Evolutionary conservation across 2,797 vertebrate species (phyloP), one percentile per base, ranked within the genome.

Genomic region (Mormyrus proboscirostris): DNA sequence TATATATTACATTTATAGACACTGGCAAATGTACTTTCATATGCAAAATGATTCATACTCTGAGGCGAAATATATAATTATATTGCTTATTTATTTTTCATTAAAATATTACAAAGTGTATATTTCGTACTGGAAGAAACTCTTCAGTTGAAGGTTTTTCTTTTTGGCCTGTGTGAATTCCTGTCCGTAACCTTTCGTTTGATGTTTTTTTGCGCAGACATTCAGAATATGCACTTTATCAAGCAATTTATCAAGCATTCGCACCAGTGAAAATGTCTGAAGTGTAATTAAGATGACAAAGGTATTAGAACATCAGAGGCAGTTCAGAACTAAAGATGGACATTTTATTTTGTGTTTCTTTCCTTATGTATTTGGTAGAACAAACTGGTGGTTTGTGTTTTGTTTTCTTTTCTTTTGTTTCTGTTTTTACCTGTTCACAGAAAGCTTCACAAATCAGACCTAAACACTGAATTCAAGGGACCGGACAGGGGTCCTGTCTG

Each of bases 71-170:
- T 90, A 79, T 88, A 86, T 73, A 89, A 14, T 33, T 86, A 85
- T 88, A 90, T 88, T 91, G 89, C 86, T 92, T 94, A 96, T 96
- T 95, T 95, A 95, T 96, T 95, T 92, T 93, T 92, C 91, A 92
- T 91, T 90, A 90, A 92, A 91, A 89, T 90, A 92, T 93, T 92
- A 92, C 91, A 87, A 91, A 90, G 88, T 92, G 92, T 94, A 91
- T 86, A 47, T 86, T 85, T 91, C 91, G 92, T 92, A 90, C 91
- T 89, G 50, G 55, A 73, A 69, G 47, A 12, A 53, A 55, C 41
- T 88, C 59, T 85, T 38, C 25, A 25, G 87, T 89, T 88, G 85
- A 22, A 33, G 49, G 51, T 57, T 87, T 79, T 33, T 33, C 2
- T 33, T 33, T 33, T 90, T 90, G 47, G 25, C 41, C 62, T 4